These are phyloP conservation scores for Gila robusta DNA, from an alignment of 2,797 vertebrate species.

Conservation along the genomic window DNA sequence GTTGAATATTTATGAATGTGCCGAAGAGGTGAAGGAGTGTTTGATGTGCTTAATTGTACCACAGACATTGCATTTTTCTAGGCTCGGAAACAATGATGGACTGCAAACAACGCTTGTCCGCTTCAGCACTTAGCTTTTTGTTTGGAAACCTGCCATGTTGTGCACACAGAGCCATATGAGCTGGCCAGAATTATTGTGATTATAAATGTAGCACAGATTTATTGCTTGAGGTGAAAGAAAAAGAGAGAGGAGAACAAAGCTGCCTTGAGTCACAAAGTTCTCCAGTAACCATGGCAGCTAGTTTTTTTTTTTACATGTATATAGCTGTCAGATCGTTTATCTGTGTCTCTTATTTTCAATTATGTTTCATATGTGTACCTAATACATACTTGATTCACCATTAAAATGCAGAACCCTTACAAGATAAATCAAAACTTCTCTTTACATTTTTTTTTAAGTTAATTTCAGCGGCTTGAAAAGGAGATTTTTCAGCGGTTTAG, in stretches of 20 bases:
- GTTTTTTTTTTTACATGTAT: slow-evolving; percentile 29
- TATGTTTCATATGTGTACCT: slow-evolving; percentile 14
- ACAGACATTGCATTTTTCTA: slow-evolving; percentile 47
- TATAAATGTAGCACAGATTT: slow-evolving; percentile 58
- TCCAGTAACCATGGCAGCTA: slow-evolving; percentile 37
- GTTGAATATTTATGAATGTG: slow-evolving; percentile 52
- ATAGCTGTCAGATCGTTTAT: slow-evolving; percentile 26
- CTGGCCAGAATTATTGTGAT: slow-evolving; percentile 55
- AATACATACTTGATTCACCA: not conserved
- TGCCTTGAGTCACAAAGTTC: slow-evolving; percentile 37
- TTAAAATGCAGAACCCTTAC: slow-evolving; percentile 4
- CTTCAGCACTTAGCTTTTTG: slow-evolving; percentile 48
- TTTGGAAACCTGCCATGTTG: slow-evolving; percentile 57
- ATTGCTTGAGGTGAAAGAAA: slow-evolving; percentile 47
- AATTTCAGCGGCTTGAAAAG: slow-evolving; percentile 3
- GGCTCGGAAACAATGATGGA: slow-evolving; percentile 41
- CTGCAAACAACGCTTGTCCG: slow-evolving; percentile 46
- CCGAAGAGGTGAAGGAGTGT: slow-evolving; percentile 27
- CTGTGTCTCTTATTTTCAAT: slow-evolving; percentile 11
- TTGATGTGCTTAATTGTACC: slow-evolving; percentile 53
- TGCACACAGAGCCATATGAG: slow-evolving; percentile 43
- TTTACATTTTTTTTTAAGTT: not conserved
- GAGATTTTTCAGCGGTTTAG: not conserved
- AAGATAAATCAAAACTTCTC: slow-evolving; percentile 22
- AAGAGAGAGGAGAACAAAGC: slow-evolving; percentile 9